Evolutionary conservation across 1,140 invertebrate species (phyloP), one percentile per base, ranked within the genome.

Genomic region (Eupristina koningsbergeri): DNA sequence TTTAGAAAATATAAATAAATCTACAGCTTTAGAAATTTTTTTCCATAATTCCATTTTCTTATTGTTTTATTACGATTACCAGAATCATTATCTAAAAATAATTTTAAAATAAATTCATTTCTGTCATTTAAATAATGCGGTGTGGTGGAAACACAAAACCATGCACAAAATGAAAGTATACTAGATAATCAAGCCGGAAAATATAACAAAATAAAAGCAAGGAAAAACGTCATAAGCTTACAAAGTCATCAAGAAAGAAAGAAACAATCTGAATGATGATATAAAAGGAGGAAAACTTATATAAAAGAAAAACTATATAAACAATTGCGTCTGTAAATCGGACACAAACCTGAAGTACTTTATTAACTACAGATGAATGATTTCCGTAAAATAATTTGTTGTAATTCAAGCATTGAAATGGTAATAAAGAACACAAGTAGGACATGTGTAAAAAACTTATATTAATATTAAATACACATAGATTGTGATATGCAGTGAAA

Each of bases 81-180:
- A 26, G 1, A 58, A 58, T 58, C 53, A 26, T 3, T 26, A 58
- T 5, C 26, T 26, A 3, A 3, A 26, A 58, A 58, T 3, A 58
- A 71, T 26, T 3, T 26, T 11, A 41, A n/a, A 71, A n/a, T 1
- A 41, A 71, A 11, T 34, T 34, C 29, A 6, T 17, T 2, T 39
- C 34, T 26, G 36, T 26, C 69, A 41, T 41, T 26, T 71, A 26
- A 71, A 71, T 71, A 71, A 71, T 71, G 69, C 69, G 45, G 19
- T 19, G 17, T 31, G 39, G 13, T 39, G 69, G 9, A 9, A 47
- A 76, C 50, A 76, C 47, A 36, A 36, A 76, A 50, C 47, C 26
- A 45, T 41, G 50, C 41, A 50, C 71, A 50, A 8, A n/a, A 74
- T 36, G 45, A 74, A 74, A 74, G 71, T 74, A 15, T 45, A 31